Evolutionary conservation across 2,113 vertebrate genomes (phyloP).

Genomic region (Pluvialis apricaria): DNA sequence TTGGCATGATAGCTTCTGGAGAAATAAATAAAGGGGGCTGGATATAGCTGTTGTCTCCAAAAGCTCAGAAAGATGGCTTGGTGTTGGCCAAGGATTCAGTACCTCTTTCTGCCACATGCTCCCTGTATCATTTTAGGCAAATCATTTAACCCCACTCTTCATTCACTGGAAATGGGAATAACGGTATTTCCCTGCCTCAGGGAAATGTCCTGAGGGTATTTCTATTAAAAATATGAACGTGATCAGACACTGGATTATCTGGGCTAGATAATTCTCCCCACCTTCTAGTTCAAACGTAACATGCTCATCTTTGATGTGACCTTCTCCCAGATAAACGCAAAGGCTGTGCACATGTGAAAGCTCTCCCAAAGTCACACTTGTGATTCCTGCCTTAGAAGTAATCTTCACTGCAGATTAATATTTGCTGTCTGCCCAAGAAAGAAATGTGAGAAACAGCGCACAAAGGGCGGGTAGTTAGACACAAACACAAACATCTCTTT

Average conservation of each 20-base stretch:
- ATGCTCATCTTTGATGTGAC: not conserved
- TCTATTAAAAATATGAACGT: not conserved
- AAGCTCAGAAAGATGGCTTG: not conserved
- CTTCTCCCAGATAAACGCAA: not conserved
- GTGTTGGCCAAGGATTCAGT: not conserved
- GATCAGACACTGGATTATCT: not conserved
- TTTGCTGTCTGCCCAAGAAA: not conserved
- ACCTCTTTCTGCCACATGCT: not conserved
- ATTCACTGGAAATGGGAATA: not conserved
- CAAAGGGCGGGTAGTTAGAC: not conserved
- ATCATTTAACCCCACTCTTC: not conserved
- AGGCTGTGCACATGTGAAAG: not conserved
- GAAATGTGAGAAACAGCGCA: fast-evolving
- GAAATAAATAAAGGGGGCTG: slow-evolving; percentile 51
- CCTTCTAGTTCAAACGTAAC: not conserved
- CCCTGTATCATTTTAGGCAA: not conserved
- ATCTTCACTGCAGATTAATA: not conserved
- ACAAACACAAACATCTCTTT: not conserved
- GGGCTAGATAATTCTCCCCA: not conserved
- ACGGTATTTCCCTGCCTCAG: not conserved
- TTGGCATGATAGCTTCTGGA: slow-evolving; percentile 29
- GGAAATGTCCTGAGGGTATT: not conserved
- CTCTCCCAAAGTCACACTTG: not conserved
- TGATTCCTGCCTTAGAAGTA: not conserved
- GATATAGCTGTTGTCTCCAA: slow-evolving; percentile 21